Base-by-base conservation (phyloP, 2,888 invertebrate species). In the Acleris literana region DNA sequence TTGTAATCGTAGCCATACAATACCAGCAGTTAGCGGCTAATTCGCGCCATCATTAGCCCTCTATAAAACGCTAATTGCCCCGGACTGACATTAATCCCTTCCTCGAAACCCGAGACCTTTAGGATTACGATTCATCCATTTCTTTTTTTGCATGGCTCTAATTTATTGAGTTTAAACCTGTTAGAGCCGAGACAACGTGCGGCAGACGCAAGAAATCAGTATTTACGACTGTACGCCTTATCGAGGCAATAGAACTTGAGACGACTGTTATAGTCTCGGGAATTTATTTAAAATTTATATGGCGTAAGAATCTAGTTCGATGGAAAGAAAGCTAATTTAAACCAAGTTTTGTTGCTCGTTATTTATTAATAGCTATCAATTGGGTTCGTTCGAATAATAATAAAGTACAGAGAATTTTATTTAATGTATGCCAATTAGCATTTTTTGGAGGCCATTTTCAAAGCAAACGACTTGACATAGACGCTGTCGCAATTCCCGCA, bases 1-100 rank as follows among this genome's bases (percentile, higher is more conserved):
- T 55, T 49, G 57, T 57, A 43, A 60, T 65, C 33, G 17, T 18
- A 51, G 55, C 25, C 46, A 18, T 44, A 61, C 60, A 57, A 39
- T 17, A 63, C 49, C 39, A 22, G 29, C 64, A 25, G 56, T 63
- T 67, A 58, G 46, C 68, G 39, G 56, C 61, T 52, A 64, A 63
- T 63, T 58, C 58, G 44, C 55, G 46, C 46, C 16, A 56, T 64
- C 64, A 71, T 71, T 70, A 70, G 65, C 68, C 56, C 55, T 49
- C 72, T 46, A 74, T 79, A 78, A 78, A 79, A 76, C 71, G 72
- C 74, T 80, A 79, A 83, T 79, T 81, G 76, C 74, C 75, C 71
- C 76, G 74, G 68, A 46, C 72, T 71, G 71, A 71, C 75, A 71
- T 76, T 68, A 70, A 74, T 70, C 70, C 71, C 69, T 82, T 77